phyloP scores from a whole-genome alignment of 2,888 invertebrate species.

The Eulithis prunata region DNA sequence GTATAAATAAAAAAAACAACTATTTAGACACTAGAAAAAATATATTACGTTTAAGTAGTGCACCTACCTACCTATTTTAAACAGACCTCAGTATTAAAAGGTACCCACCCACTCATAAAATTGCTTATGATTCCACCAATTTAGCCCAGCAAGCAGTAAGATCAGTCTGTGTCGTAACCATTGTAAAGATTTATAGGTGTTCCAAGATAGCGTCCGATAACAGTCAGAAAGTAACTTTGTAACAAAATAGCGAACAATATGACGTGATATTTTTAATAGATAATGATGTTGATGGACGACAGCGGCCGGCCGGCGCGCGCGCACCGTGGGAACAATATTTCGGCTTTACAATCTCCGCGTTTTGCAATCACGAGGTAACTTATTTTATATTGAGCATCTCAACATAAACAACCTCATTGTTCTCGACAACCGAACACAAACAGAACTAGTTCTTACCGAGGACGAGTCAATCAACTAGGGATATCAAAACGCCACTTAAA shows the following conservation, averaged over 20 bases:
- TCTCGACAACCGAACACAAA: conserved; percentile 27
- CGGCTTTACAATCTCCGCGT: conserved; percentile 68
- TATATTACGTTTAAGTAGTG: too few species aligned
- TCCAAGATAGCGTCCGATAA: conserved; percentile 74
- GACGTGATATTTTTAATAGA: conserved; percentile 84
- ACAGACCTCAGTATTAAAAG: too few species aligned
- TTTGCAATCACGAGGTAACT: conserved; percentile 70
- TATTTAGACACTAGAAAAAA: too few species aligned
- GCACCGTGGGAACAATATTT: conserved; percentile 81
- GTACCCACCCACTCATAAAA: neutral
- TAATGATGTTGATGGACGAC: conserved; percentile 83
- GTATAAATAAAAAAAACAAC: neutral
- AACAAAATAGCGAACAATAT: conserved; percentile 82
- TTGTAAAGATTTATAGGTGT: conserved; percentile 76
- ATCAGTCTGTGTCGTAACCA: conserved; percentile 68
- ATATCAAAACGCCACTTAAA: conserved; percentile 35
- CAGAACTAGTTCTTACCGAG: conserved; percentile 34
- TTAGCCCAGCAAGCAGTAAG: conserved; percentile 10
- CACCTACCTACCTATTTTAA: too few species aligned
- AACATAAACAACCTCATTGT: conserved; percentile 38
- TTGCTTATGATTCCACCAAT: neutral
- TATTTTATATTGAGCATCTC: conserved; percentile 55
- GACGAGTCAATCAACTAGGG: conserved; percentile 34
- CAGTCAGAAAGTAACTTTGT: conserved; percentile 76
- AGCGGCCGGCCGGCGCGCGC: conserved; percentile 62